Conservation (phyloP, 2,797 vertebrate species). For the Centroberyx gerrardi region DNA sequence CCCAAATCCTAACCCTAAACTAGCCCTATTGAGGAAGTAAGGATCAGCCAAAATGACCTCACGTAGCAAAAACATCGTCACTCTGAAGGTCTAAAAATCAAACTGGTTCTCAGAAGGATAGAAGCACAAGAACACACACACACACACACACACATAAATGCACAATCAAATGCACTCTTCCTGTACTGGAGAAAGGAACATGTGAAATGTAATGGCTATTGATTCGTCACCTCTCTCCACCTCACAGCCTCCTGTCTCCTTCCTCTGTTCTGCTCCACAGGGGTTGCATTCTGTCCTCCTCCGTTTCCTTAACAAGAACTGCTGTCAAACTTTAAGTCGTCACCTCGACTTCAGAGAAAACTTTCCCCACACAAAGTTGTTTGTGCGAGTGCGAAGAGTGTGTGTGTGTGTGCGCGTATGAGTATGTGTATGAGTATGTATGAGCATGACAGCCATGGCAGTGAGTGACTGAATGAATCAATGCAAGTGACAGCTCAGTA, state of each 20-base stretch:
- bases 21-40: neutral
- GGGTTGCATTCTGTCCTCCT: neutral
- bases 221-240: conserved; percentile 42
- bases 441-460: neutral
- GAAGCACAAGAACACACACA: conserved; percentile 1
- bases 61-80: neutral
- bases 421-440: neutral
- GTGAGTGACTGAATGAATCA: neutral
- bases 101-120: neutral
- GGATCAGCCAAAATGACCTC: neutral
- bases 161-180: conserved; percentile 14
- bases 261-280: conserved; percentile 11
- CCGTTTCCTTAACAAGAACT: conserved; percentile 10
- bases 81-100: too few species aligned
- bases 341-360: conserved; percentile 10
- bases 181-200: neutral
- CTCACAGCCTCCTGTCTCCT: neutral
- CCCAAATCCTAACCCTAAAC: too few species aligned
- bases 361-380: conserved; percentile 20
- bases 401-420: neutral
- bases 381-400: neutral
- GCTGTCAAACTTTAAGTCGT: conserved; percentile 33
- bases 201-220: conserved; percentile 52
- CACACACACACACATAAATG: conserved; percentile 5
- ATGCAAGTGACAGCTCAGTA: neutral